Percentiles rank a stretch among this genome's conserved stretches.
phyloP scores from a whole-genome alignment of 1,140 invertebrate genomes.

The Chrysomallon squamiferum region DNA sequence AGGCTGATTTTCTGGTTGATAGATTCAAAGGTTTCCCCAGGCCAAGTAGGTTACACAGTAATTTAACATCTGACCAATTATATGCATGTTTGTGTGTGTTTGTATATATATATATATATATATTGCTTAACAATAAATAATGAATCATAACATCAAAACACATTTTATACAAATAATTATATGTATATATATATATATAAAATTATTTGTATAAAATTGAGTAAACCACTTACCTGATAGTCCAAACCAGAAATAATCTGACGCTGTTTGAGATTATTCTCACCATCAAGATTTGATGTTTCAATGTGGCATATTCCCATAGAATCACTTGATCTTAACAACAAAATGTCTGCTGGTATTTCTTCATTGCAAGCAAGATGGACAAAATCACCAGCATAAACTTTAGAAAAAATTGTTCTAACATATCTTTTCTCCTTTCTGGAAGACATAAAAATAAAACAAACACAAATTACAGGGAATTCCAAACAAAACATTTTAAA shows the following conservation, averaged over 20 bases:
- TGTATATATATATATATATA: too few species aligned
- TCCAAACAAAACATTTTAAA: not conserved
- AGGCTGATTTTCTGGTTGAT: too few species aligned
- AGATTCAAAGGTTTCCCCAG: too few species aligned
- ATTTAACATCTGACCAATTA: too few species aligned
- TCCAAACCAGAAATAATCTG: conserved; percentile 68
- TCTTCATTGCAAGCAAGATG: conserved; percentile 96
- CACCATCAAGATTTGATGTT: conserved; percentile 66
- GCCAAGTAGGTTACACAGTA: too few species aligned
- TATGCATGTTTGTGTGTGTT: too few species aligned
- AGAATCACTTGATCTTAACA: conserved; percentile 69
- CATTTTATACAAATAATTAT: too few species aligned
- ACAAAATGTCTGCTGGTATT: conserved; percentile 93
- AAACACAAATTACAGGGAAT: not conserved
- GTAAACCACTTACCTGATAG: too few species aligned
- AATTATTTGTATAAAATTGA: too few species aligned
- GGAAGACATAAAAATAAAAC: conserved; percentile 44
- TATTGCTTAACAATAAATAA: too few species aligned
- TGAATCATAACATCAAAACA: too few species aligned
- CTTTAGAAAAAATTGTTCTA: conserved; percentile 86
- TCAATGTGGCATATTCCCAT: conserved; percentile 64
- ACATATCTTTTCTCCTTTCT: conserved; percentile 85
- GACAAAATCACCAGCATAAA: conserved; percentile 88
- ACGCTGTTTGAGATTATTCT: conserved; percentile 66
- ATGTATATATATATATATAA: too few species aligned